phyloP scores from a whole-genome alignment of 1,140 invertebrate genomes.

The Linepithema humile region DNA sequence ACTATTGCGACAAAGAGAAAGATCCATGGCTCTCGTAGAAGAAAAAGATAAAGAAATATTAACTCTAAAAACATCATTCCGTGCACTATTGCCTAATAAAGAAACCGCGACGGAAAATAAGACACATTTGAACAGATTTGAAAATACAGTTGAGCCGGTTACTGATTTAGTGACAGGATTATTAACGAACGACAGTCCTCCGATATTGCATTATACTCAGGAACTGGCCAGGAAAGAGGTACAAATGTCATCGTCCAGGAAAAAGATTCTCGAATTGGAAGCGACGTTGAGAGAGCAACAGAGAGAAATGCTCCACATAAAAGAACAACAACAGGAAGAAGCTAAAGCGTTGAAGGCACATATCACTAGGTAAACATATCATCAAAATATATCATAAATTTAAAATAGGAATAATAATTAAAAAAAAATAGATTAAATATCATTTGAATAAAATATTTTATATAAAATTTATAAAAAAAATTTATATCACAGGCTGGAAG shows the following conservation, averaged over 20 bases:
- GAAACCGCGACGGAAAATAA: slow-evolving; percentile 55
- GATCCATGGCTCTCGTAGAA: slow-evolving; percentile 90
- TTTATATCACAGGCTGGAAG: slow-evolving; percentile 86
- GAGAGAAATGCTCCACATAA: slow-evolving; percentile 84
- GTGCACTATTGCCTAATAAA: slow-evolving; percentile 82
- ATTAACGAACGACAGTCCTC: slow-evolving; percentile 84
- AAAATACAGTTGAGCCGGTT: slow-evolving; percentile 56
- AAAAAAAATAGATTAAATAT: background rate
- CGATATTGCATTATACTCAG: slow-evolving; percentile 93
- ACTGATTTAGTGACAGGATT: slow-evolving; percentile 78
- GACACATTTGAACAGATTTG: slow-evolving; percentile 24
- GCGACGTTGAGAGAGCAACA: slow-evolving; percentile 88
- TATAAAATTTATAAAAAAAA: background rate
- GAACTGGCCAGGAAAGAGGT: slow-evolving; percentile 93
- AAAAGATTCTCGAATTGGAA: slow-evolving; percentile 90
- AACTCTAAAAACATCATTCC: slow-evolving; percentile 86
- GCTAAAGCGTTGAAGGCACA: slow-evolving; percentile 84
- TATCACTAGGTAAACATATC: slow-evolving; percentile 79
- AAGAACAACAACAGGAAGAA: slow-evolving; percentile 86
- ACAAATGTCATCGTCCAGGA: slow-evolving; percentile 90
- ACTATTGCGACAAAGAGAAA: slow-evolving; percentile 90
- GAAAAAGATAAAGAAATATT: slow-evolving; percentile 93
- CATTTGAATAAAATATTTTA: background rate
- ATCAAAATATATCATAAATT: background rate
- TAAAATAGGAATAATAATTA: background rate